Percentiles rank a stretch among this genome's conserved stretches.
phyloP scores from a whole-genome alignment of 1,140 invertebrate genomes.

The Trachelipus rathkii region DNA sequence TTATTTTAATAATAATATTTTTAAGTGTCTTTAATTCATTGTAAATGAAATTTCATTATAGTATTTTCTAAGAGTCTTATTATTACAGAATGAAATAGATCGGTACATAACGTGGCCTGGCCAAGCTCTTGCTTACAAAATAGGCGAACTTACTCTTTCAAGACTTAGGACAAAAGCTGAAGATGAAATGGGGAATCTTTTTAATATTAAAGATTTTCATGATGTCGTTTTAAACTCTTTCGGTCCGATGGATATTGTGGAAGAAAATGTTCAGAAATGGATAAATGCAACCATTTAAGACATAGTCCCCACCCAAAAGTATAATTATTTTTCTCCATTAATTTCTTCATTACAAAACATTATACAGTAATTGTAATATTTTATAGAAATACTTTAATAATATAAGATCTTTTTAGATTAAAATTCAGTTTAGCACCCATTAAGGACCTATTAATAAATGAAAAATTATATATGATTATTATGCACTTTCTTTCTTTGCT shows the following conservation, averaged over 20 bases:
- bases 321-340: too few relatives aligned
- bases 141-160: slow-evolving; percentile 53
- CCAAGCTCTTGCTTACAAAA: slow-evolving; percentile 53
- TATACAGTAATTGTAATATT: too few relatives aligned
- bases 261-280: slow-evolving; percentile 36
- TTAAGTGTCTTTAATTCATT: too few relatives aligned
- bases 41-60: not conserved
- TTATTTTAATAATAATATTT: too few relatives aligned
- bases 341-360: too few relatives aligned
- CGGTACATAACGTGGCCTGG: slow-evolving; percentile 56
- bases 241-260: slow-evolving; percentile 39
- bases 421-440: too few relatives aligned
- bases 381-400: too few relatives aligned
- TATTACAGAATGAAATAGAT: slow-evolving; percentile 49
- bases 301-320: too few relatives aligned
- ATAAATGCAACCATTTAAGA: slow-evolving; percentile 20
- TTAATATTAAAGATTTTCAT: slow-evolving; percentile 41
- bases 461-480: too few relatives aligned
- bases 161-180: slow-evolving; percentile 50
- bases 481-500: too few relatives aligned
- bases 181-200: slow-evolving; percentile 48
- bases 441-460: too few relatives aligned
- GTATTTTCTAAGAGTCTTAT: not conserved
- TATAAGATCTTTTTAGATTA: too few relatives aligned
- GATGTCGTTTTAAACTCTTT: slow-evolving; percentile 39